A percentile compares a stretch with the other conserved stretches of the same genome.
Conservation (phyloP, 1,140 invertebrate species). For the Aphelenchoides besseyi region DNA sequence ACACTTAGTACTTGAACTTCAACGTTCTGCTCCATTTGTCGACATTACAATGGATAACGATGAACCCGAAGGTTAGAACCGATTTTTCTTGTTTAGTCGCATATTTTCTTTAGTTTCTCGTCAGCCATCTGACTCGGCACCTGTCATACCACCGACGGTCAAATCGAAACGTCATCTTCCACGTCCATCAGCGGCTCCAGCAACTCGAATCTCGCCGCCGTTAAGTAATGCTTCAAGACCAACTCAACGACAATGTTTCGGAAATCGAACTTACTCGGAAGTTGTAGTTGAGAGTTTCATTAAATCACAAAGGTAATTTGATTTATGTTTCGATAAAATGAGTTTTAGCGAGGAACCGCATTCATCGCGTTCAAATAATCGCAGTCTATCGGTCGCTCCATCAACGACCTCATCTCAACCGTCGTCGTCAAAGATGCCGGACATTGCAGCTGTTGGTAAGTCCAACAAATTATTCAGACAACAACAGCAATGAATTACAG, state of each 20-base stretch:
- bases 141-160: not conserved
- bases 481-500: conserved; percentile 25
- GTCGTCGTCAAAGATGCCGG: conserved; percentile 11
- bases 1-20: conserved; percentile 15
- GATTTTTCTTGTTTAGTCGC: not conserved
- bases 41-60: conserved; percentile 11
- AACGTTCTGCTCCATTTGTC: conserved; percentile 20
- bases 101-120: not conserved
- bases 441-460: conserved; percentile 5
- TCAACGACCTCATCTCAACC: not conserved
- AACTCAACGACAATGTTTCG: conserved; percentile 29
- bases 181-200: conserved; percentile 17
- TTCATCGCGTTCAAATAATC: not conserved
- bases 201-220: conserved; percentile 14
- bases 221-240: conserved; percentile 1
- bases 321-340: not conserved
- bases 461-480: conserved; percentile 10
- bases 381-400: not conserved
- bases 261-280: conserved; percentile 46
- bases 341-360: not conserved
- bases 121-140: not conserved
- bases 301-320: conserved; percentile 12
- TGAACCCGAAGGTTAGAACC: conserved; percentile 1
- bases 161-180: conserved; percentile 18
- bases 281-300: conserved; percentile 47